Conservation (phyloP, 2,113 vertebrate species). For the Coracopsis vasa region DNA sequence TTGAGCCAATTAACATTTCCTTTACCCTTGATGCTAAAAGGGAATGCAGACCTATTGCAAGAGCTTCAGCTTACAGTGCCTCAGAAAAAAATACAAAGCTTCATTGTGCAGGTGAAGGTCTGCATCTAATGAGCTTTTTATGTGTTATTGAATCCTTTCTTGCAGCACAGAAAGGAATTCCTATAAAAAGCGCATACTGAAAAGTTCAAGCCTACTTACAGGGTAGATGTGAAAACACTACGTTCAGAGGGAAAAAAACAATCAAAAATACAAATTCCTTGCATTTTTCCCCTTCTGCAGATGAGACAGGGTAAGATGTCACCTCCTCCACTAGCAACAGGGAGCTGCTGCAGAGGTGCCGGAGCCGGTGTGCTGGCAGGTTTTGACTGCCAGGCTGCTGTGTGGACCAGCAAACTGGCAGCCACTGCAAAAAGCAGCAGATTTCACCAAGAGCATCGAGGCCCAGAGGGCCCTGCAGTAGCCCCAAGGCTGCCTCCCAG, state of each 20-base stretch:
- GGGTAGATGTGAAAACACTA: not conserved
- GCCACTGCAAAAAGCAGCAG: not conserved
- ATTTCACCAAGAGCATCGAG: not conserved
- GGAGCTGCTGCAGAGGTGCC: not conserved
- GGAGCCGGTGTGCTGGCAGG: not conserved
- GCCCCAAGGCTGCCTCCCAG: not conserved
- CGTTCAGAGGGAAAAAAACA: not conserved
- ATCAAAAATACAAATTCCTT: not conserved
- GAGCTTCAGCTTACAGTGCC: not conserved
- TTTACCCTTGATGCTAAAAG: not conserved
- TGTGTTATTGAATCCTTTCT: not conserved
- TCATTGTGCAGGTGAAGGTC: constrained; percentile 4
- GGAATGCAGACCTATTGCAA: not conserved
- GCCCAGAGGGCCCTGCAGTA: not conserved
- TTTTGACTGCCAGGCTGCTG: not conserved
- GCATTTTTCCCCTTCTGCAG: not conserved
- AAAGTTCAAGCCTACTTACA: not conserved
- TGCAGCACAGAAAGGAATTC: not conserved
- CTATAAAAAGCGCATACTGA: not conserved
- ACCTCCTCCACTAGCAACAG: not conserved
- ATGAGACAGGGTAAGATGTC: not conserved
- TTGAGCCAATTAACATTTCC: constrained; percentile 54
- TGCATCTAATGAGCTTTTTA: constrained; percentile 6
- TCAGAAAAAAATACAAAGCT: not conserved
- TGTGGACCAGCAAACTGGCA: not conserved